Conservation (phyloP, 1,140 invertebrate species). For the Hyphantria cunea region DNA sequence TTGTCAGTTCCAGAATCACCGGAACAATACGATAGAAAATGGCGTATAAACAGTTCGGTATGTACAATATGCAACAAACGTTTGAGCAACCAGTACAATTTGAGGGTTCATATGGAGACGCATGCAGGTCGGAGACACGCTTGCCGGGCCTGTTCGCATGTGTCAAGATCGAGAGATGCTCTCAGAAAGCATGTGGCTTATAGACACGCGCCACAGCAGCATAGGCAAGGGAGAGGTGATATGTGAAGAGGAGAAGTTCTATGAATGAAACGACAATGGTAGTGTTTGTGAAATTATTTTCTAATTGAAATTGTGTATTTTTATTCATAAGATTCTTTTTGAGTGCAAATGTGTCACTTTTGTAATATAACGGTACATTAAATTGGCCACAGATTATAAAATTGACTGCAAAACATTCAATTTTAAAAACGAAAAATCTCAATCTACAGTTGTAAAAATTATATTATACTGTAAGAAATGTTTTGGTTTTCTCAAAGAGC, state of each 20-base stretch:
- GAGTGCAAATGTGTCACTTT: no score
- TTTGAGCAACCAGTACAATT: slow-evolving; percentile 94
- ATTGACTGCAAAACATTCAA: no score
- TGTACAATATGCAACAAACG: slow-evolving; percentile 93
- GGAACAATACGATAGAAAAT: slow-evolving; percentile 55
- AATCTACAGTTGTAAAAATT: no score
- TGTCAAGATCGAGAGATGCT: slow-evolving; percentile 92
- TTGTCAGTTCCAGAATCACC: slow-evolving; percentile 42
- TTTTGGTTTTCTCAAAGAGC: no score
- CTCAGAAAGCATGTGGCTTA: slow-evolving; percentile 94
- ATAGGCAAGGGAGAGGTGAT: slow-evolving; percentile 16
- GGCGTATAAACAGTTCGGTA: slow-evolving; percentile 63
- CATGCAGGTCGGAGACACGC: slow-evolving; percentile 91
- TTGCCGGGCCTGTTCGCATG: slow-evolving; percentile 91
- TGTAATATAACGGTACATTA: no score
- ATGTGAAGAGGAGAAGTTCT: not conserved
- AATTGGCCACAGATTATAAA: no score
- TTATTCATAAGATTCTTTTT: no score
- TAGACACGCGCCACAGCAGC: slow-evolving; percentile 84
- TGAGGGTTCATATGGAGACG: slow-evolving; percentile 94
- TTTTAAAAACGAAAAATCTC: no score
- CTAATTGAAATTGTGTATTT: no score
- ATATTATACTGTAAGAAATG: no score
- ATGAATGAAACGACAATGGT: not conserved
- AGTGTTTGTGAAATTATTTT: no score